phyloP scores from a whole-genome alignment of 2,797 vertebrate species.

The Hylomyscus alleni region DNA sequence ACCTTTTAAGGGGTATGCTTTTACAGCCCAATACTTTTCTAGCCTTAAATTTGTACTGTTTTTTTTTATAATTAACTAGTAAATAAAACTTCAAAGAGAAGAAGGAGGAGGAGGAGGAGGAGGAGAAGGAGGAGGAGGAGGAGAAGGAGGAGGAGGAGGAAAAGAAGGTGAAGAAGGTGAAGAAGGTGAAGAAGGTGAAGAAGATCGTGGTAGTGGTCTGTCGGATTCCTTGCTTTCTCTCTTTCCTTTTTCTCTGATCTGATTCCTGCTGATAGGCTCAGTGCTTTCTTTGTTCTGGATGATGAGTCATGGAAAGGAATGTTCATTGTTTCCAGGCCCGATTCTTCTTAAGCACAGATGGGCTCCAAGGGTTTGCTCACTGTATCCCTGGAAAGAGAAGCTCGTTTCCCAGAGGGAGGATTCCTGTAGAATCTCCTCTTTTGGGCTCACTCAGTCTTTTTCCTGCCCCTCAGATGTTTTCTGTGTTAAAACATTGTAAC shows the following conservation, averaged over 20 bases:
- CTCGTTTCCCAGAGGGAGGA: background rate
- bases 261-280: background rate
- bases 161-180: background rate
- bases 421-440: background rate
- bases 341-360: background rate
- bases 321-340: constrained; percentile 3
- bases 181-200: too few relatives aligned
- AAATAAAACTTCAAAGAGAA: too few relatives aligned
- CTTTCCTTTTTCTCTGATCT: constrained; percentile 12
- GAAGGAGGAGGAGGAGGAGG: too few relatives aligned
- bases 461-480: background rate
- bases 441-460: background rate
- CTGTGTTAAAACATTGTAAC: background rate
- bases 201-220: background rate
- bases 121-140: background rate
- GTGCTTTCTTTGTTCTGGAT: constrained; percentile 50
- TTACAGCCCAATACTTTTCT: constrained; percentile 22
- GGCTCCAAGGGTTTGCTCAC: background rate
- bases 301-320: constrained; percentile 55
- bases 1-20: constrained; percentile 45
- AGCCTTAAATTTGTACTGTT: too few relatives aligned
- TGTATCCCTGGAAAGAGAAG: background rate
- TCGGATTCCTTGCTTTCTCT: background rate
- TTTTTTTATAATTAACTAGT: too few relatives aligned
- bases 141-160: background rate